A percentile compares a stretch with the other conserved stretches of the same genome.
Evolutionary conservation across 1,140 invertebrate species (phyloP).

Genomic region (Drosophila nikananu): DNA sequence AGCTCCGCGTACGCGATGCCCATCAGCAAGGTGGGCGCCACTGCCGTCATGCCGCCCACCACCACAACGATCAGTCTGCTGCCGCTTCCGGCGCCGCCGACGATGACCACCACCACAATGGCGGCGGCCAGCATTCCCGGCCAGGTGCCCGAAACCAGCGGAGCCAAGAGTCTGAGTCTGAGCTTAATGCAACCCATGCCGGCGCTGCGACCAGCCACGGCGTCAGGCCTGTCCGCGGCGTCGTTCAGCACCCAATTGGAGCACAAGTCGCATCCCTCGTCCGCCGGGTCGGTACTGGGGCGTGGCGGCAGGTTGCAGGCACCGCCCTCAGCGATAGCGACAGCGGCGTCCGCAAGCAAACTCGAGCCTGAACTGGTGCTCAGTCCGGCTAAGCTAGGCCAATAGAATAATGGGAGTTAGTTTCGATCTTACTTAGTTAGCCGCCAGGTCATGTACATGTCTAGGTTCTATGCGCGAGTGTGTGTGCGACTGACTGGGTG

Average conservation of each 20-base stretch:
- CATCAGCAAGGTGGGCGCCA: conserved; percentile 24
- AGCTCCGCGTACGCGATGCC: conserved; percentile 63
- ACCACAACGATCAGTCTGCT: conserved; percentile 73
- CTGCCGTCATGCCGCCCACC: conserved; percentile 45
- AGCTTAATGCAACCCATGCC: conserved; percentile 65
- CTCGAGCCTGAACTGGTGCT: conserved; percentile 83
- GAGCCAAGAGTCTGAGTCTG: conserved; percentile 73
- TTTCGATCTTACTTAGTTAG: conserved; percentile 79
- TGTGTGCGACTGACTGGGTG: conserved; percentile 16
- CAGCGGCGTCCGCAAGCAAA: conserved; percentile 52
- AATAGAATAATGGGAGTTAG: conserved; percentile 63
- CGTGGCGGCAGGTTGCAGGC: conserved; percentile 53
- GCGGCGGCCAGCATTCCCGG: conserved; percentile 59
- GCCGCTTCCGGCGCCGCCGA: conserved; percentile 66
- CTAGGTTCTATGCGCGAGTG: conserved; percentile 44
- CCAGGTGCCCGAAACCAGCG: conserved; percentile 62
- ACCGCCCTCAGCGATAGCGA: conserved; percentile 23
- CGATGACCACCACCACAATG: conserved; percentile 26
- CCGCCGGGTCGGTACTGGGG: conserved; percentile 53
- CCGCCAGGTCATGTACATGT: conserved; percentile 45
- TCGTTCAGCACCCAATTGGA: conserved; percentile 44
- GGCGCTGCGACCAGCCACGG: conserved; percentile 31
- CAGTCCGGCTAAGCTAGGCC: conserved; percentile 84
- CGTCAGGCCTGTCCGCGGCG: conserved; percentile 40
- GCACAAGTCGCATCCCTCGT: conserved; percentile 73